A percentile compares a stretch with the other conserved stretches of the same genome.
phyloP scores from a whole-genome alignment of 2,797 vertebrate species.

The Dryobates pubescens region DNA sequence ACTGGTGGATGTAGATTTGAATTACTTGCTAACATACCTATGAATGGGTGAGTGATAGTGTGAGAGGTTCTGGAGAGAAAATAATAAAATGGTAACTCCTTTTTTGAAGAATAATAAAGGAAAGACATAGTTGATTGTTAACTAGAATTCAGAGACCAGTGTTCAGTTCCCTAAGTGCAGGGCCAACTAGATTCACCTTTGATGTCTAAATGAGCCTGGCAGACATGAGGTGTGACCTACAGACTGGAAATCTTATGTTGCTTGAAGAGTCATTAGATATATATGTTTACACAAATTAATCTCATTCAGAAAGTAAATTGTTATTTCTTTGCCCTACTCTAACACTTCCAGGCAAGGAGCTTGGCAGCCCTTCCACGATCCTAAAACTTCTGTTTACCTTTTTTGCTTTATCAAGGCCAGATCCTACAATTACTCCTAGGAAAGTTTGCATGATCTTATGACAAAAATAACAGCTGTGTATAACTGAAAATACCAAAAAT shows the following conservation, averaged over 20 bases:
- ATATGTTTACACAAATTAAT: neutral
- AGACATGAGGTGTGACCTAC: accelerated
- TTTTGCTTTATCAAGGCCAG: neutral
- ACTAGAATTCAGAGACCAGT: neutral
- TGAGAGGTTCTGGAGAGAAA: neutral
- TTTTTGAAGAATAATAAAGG: neutral
- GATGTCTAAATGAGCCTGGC: neutral
- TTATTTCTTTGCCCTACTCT: neutral
- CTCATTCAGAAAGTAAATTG: neutral
- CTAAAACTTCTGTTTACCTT: neutral
- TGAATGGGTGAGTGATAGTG: neutral
- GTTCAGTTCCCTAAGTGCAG: neutral
- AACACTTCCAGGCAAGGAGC: too few relatives aligned
- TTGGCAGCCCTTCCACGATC: neutral
- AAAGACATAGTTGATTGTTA: neutral
- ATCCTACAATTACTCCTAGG: neutral
- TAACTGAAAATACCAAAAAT: neutral
- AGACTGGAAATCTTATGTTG: neutral
- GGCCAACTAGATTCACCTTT: neutral
- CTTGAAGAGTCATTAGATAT: neutral
- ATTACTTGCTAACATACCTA: accelerated
- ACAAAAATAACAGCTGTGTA: neutral
- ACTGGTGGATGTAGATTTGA: neutral
- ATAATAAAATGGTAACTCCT: neutral
- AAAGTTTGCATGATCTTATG: neutral